Percentiles rank a stretch among this genome's conserved stretches.
These are phyloP conservation scores for Magallana angulata DNA, from an alignment of 1,140 invertebrate genomes.

Conservation along the genomic window DNA sequence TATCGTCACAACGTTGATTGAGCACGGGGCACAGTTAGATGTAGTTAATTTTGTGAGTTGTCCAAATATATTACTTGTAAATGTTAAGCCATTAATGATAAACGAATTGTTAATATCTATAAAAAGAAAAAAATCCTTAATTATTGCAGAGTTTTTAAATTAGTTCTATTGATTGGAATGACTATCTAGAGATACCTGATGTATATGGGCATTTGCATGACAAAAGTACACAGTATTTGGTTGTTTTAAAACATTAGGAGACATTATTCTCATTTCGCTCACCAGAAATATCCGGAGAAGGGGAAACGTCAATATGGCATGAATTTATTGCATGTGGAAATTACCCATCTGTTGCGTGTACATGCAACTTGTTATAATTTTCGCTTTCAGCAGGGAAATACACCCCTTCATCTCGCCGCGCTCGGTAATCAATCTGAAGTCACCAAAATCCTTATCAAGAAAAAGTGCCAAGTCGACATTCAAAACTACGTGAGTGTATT, in stretches of 20 bases:
- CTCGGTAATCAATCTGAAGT: slow-evolving; percentile 86
- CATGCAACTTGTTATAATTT: slow-evolving; percentile 1
- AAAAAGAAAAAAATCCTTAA: too few relatives aligned
- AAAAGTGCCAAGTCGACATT: slow-evolving; percentile 86
- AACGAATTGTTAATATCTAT: too few relatives aligned
- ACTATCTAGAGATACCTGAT: too few relatives aligned
- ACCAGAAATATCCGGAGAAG: background rate
- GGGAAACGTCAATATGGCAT: background rate
- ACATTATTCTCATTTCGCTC: background rate
- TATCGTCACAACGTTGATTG: slow-evolving; percentile 74
- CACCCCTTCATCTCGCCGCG: slow-evolving; percentile 88
- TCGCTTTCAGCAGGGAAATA: slow-evolving; percentile 85
- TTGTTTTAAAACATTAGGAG: slow-evolving; percentile 9
- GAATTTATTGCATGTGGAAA: slow-evolving; percentile 19
- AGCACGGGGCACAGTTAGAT: slow-evolving; percentile 78
- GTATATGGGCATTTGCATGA: background rate
- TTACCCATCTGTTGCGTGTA: background rate
- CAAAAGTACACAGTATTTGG: background rate
- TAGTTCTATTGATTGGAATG: too few relatives aligned
- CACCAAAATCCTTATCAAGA: slow-evolving; percentile 86
- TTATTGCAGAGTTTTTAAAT: too few relatives aligned
- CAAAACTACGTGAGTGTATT: slow-evolving; percentile 85
- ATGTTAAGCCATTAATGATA: too few relatives aligned
- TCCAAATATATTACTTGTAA: too few relatives aligned
- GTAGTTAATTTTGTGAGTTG: slow-evolving; percentile 79